These are phyloP conservation scores for Cheilinus undulatus DNA, from an alignment of 2,113 vertebrate genomes.

Conservation along the genomic window DNA sequence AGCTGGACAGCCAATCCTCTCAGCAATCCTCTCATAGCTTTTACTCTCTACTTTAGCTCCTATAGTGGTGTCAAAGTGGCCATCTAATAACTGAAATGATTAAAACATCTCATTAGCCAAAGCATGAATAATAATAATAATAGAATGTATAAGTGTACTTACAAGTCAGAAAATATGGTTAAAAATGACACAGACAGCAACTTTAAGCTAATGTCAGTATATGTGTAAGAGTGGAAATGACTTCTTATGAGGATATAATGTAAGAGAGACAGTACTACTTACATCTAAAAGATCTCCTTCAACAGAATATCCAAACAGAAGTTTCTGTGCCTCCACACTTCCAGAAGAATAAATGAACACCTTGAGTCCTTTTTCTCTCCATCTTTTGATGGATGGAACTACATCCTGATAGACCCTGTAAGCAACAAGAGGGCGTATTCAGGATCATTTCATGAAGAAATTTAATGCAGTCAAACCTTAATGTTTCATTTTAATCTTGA, in stretches of 20 bases:
- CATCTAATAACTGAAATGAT: conserved; percentile 89
- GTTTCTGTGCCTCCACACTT: conserved; percentile 96
- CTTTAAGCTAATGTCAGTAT: background rate
- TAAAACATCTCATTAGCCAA: background rate
- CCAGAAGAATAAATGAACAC: conserved; percentile 97
- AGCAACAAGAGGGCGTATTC: background rate
- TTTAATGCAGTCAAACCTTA: too few species aligned
- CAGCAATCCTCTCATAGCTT: conserved; percentile 92
- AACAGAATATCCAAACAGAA: conserved; percentile 92
- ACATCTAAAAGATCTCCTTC: conserved; percentile 94
- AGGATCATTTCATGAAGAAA: background rate
- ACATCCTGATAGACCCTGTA: conserved; percentile 93
- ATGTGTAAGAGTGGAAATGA: background rate
- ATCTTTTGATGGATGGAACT: conserved; percentile 89
- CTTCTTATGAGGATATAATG: background rate
- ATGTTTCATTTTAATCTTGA: too few species aligned
- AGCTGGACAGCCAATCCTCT: conserved; percentile 89
- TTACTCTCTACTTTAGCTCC: conserved; percentile 93
- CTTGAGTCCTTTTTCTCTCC: conserved; percentile 90
- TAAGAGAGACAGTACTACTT: conserved; percentile 46
- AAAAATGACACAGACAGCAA: background rate
- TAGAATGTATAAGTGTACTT: too few species aligned
- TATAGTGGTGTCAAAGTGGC: conserved; percentile 96
- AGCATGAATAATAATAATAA: background rate
- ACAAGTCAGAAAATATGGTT: too few species aligned